Evolutionary conservation across 2,888 invertebrate species (phyloP).

Genomic region (Gnatocerus cornutus): DNA sequence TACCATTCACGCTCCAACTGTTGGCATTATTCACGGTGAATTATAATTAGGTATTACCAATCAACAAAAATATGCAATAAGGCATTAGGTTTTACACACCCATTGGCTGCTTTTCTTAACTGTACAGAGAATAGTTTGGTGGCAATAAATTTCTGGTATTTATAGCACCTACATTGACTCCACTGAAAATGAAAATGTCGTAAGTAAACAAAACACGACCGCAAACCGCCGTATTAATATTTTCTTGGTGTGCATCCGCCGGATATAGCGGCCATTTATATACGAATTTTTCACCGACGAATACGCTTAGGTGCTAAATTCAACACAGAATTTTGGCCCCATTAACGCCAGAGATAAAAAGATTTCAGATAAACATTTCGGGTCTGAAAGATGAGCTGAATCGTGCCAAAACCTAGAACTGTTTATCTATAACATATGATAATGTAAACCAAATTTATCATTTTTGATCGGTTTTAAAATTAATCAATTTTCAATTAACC

Average conservation of each 20-base stretch:
- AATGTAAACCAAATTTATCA: too few species aligned
- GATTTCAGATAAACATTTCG: too few species aligned
- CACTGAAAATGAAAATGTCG: background rate
- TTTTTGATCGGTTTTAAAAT: too few species aligned
- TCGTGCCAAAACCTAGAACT: too few species aligned
- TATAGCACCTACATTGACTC: background rate
- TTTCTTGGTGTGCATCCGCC: constrained; percentile 37
- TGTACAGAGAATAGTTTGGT: background rate
- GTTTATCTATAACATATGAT: too few species aligned
- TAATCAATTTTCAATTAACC: too few species aligned
- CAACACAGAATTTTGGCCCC: too few species aligned
- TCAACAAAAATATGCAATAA: constrained; percentile 21
- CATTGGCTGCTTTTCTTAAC: background rate
- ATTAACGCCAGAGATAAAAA: too few species aligned
- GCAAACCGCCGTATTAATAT: constrained; percentile 28
- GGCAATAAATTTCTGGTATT: constrained; percentile 4
- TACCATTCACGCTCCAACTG: constrained; percentile 10
- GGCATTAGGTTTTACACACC: constrained; percentile 5
- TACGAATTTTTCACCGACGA: constrained; percentile 2
- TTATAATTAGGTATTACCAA: constrained; percentile 31
- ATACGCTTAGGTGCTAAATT: background rate
- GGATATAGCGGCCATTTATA: constrained; percentile 37
- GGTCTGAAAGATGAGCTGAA: too few species aligned
- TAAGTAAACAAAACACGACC: constrained; percentile 23
- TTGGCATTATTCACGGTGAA: constrained; percentile 15